These are phyloP conservation scores for Orestias chungarensis DNA, from an alignment of 2,797 vertebrate species.

Conservation along the genomic window DNA sequence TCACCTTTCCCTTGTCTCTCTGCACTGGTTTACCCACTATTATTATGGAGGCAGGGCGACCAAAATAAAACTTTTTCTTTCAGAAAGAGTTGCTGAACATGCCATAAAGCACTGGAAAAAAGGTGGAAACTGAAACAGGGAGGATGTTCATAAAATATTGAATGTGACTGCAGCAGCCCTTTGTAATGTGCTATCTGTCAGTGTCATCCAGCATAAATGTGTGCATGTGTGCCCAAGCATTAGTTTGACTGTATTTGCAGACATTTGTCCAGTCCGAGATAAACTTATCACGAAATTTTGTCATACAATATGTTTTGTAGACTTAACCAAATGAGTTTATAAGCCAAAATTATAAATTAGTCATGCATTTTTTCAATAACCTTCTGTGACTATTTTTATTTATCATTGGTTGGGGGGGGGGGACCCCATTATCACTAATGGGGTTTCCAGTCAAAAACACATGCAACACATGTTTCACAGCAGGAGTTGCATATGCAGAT, in stretches of 20 bases:
- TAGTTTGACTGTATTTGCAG: neutral
- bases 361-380: too few relatives aligned
- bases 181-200: slow-evolving; percentile 42
- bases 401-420: too few relatives aligned
- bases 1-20: slow-evolving; percentile 26
- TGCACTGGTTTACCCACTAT: slow-evolving; percentile 18
- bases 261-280: neutral
- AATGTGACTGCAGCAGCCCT: slow-evolving; percentile 44
- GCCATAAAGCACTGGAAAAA: slow-evolving; percentile 41
- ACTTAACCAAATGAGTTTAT: neutral
- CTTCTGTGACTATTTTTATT: too few relatives aligned
- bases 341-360: neutral
- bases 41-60: slow-evolving; percentile 32
- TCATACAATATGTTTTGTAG: neutral
- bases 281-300: neutral
- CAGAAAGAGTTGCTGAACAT: slow-evolving; percentile 45
- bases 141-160: slow-evolving; percentile 69
- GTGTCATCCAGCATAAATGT: slow-evolving; percentile 30
- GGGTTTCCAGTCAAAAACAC: neutral
- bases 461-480: neutral
- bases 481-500: neutral
- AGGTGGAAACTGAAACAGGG: slow-evolving; percentile 27
- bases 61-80: slow-evolving; percentile 36
- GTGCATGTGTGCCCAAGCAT: slow-evolving; percentile 4
- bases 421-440: too few relatives aligned